Conservation (phyloP, 2,113 vertebrate genomes). For the Tetraodon nigroviridis region DNA sequence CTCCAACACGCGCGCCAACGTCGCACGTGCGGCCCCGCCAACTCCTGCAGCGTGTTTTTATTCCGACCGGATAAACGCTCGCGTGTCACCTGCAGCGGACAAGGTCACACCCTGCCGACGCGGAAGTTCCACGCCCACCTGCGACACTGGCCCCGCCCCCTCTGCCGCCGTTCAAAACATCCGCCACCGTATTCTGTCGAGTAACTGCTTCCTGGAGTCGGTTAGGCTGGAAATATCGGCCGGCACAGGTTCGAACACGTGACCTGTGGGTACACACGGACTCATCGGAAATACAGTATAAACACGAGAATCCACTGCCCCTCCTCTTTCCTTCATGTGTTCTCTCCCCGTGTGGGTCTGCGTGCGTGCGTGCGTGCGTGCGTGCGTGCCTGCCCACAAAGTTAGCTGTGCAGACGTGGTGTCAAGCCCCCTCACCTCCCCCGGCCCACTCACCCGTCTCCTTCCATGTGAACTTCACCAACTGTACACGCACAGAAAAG, state of each 20-base stretch:
- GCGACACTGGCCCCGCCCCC: constrained; percentile 7
- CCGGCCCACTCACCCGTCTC: constrained; percentile 9
- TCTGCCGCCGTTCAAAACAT: constrained; percentile 15
- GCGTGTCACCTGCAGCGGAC: constrained; percentile 26
- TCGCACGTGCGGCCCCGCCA: constrained; percentile 4
- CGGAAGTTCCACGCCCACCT: constrained; percentile 13
- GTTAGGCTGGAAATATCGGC: constrained; percentile 33
- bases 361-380: constrained; percentile 9
- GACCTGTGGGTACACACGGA: constrained; percentile 39
- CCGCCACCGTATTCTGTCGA: constrained; percentile 15
- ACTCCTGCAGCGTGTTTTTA: neutral
- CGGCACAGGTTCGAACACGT: constrained; percentile 63
- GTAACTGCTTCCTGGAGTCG: constrained; percentile 49
- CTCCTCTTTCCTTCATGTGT: constrained; percentile 26
- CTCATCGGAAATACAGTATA: constrained; percentile 20
- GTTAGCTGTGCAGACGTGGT: neutral
- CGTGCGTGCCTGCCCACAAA: neutral
- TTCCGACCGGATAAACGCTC: constrained; percentile 15
- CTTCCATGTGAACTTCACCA: constrained; percentile 42
- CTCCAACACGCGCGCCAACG: constrained; percentile 14
- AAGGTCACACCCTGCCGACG: constrained; percentile 9
- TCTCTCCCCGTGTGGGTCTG: constrained; percentile 19
- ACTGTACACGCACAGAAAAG: constrained; percentile 25
- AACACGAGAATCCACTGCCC: constrained; percentile 27
- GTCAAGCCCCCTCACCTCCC: neutral